phyloP scores from a whole-genome alignment of 2,888 invertebrate species.

The Luperina nickerlii region DNA sequence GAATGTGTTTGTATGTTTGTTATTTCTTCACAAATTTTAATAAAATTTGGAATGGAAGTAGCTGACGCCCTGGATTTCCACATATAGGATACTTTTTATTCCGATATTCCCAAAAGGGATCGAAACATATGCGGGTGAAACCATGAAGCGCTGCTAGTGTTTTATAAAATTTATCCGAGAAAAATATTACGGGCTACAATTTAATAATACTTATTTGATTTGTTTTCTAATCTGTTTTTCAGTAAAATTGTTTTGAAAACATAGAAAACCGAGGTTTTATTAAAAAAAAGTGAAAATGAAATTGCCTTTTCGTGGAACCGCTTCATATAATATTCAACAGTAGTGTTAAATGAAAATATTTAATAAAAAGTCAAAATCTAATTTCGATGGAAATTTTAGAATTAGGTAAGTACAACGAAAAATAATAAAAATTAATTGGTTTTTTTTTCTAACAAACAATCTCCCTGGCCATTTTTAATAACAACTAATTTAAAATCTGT shows the following conservation, averaged over 20 bases:
- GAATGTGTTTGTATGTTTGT: too few relatives aligned
- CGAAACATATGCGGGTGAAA: too few relatives aligned
- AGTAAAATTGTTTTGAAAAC: not conserved
- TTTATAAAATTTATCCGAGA: not conserved
- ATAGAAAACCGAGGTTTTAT: not conserved
- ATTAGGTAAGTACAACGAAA: not conserved
- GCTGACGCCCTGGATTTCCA: too few relatives aligned
- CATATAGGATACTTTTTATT: too few relatives aligned
- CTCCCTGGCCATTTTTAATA: not conserved
- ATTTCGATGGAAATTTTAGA: not conserved
- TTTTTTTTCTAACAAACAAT: not conserved
- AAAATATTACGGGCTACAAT: not conserved
- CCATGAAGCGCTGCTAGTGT: not conserved
- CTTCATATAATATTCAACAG: not conserved
- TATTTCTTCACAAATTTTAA: too few relatives aligned
- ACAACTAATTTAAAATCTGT: not conserved
- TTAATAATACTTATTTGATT: not conserved
- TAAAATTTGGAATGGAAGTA: too few relatives aligned
- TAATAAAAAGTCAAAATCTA: not conserved
- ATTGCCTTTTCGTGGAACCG: not conserved
- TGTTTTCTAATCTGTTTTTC: not conserved
- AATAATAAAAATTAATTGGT: not conserved
- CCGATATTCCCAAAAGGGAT: too few relatives aligned
- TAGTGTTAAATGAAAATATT: not conserved
- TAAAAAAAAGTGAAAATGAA: not conserved